phyloP scores from a whole-genome alignment of 2,113 vertebrate species.

The Melanerpes formicivorus region DNA sequence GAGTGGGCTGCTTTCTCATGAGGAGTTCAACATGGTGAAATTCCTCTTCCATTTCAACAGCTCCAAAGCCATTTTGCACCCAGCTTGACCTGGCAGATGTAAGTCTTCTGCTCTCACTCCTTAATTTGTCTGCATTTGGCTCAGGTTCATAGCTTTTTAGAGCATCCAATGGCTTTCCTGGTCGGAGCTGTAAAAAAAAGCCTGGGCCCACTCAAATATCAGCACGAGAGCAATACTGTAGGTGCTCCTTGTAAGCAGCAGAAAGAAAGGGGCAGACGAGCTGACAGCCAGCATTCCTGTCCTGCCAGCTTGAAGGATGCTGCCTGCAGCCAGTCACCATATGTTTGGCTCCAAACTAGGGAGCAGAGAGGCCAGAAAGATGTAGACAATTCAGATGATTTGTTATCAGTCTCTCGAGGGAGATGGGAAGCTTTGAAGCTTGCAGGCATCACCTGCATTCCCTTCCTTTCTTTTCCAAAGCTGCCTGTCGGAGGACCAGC shows the following conservation, averaged over 20 bases:
- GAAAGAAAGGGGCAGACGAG: slow-evolving; percentile 43
- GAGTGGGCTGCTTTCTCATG: slow-evolving; percentile 35
- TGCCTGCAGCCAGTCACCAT: slow-evolving; percentile 50
- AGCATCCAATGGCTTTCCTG: slow-evolving; percentile 34
- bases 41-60: slow-evolving; percentile 64
- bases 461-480: neutral
- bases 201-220: slow-evolving; percentile 64
- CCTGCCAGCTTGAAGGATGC: slow-evolving; percentile 54
- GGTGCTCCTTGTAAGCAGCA: neutral
- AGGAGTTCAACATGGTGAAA: slow-evolving; percentile 45
- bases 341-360: slow-evolving; percentile 57
- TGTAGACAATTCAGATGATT: slow-evolving; percentile 13
- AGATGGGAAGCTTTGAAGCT: neutral
- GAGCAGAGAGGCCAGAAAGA: slow-evolving; percentile 29
- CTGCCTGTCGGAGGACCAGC: accelerated
- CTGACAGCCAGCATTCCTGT: slow-evolving; percentile 45
- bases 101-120: slow-evolving; percentile 67
- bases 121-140: slow-evolving; percentile 75
- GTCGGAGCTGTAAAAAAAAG: slow-evolving; percentile 56
- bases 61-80: slow-evolving; percentile 53
- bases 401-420: neutral
- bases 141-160: slow-evolving; percentile 36
- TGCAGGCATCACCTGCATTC: neutral
- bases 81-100: slow-evolving; percentile 75
- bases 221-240: neutral